Conservation (phyloP, 2,113 vertebrate species). For the Vulpes ferrilata region DNA sequence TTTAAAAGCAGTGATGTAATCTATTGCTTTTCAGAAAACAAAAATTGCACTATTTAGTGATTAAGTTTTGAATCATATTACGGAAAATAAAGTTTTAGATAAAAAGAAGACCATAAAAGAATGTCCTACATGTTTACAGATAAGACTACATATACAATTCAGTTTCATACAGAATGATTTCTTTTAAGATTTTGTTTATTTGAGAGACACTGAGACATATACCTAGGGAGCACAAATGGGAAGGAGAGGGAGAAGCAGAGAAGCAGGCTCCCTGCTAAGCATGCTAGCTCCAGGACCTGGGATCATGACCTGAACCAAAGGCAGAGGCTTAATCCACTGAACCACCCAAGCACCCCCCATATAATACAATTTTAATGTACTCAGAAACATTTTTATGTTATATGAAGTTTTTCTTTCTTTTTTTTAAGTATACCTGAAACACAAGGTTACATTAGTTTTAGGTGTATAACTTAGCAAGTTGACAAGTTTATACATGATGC, state of each 20-base stretch:
- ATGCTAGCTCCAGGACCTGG: no score
- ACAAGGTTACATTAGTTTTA: neutral
- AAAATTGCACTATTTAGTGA: neutral
- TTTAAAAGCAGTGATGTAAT: neutral
- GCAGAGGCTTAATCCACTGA: no score
- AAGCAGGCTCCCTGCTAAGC: no score
- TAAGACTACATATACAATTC: neutral
- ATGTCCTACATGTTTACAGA: neutral
- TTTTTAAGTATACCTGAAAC: neutral
- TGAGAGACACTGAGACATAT: no score
- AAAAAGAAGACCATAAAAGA: slow-evolving; percentile 58
- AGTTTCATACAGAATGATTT: neutral
- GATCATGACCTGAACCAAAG: no score
- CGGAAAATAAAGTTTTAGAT: slow-evolving; percentile 11
- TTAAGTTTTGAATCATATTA: neutral
- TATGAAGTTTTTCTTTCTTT: neutral
- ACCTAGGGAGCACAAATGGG: no score
- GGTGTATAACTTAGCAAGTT: neutral
- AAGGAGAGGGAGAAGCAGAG: no score
- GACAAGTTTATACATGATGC: neutral
- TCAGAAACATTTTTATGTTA: neutral
- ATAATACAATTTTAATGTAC: slow-evolving; percentile 56
- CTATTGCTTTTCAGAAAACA: slow-evolving; percentile 12
- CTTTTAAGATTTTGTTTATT: no score
- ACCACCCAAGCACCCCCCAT: no score